Base-by-base conservation (phyloP, 2,113 vertebrate species). In the Cochlearius cochlearius region DNA sequence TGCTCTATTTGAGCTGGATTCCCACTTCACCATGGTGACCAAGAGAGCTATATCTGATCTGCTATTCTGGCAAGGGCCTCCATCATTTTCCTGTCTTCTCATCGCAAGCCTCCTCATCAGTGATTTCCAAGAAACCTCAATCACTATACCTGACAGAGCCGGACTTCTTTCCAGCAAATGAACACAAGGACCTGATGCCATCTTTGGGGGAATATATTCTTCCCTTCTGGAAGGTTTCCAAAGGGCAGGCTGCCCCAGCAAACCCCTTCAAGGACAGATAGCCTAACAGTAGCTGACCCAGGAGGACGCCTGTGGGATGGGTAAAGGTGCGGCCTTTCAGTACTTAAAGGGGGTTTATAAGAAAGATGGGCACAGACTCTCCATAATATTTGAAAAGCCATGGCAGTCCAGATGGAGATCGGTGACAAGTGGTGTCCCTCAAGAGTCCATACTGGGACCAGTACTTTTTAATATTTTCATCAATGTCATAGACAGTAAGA, bases 111-210 rank as follows among this genome's bases (percentile, higher is more conserved):
- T 93, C 69, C 69, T 97, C 76, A 64, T 90, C 52, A 9, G 88
- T 67, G 66, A 81, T 92, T 95, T 97, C 95, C 92, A 97, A 96
- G 95, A 94, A 92, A 68, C 66, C 77, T 96, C 96, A 95, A 94
- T 90, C 89, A 91, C 66, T 75, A 1, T 23, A 95, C 84, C 95
- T 93, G 95, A 92, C 84, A 95, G 90, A 87, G 83, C 15, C 0
- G 34, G 74, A 93, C 69, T 89, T 87, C 77, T 21, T 92, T 94
- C 84, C 89, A 95, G 92, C 36, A 92, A 94, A 90, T 2, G 56
- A 95, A 62, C 15, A 23, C 50, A 25, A 86, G 66, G 69, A 87
- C 56, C 60, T 4, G 4, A 63, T 2, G 10, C 11, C 2, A 2
- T 84, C 83, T 94, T 85, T 45, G 64, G 47, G 34, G 63, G 95